A percentile compares a stretch with the other conserved stretches of the same genome.
phyloP scores from a whole-genome alignment of 2,113 vertebrate genomes.

The Ovis canadensis region DNA sequence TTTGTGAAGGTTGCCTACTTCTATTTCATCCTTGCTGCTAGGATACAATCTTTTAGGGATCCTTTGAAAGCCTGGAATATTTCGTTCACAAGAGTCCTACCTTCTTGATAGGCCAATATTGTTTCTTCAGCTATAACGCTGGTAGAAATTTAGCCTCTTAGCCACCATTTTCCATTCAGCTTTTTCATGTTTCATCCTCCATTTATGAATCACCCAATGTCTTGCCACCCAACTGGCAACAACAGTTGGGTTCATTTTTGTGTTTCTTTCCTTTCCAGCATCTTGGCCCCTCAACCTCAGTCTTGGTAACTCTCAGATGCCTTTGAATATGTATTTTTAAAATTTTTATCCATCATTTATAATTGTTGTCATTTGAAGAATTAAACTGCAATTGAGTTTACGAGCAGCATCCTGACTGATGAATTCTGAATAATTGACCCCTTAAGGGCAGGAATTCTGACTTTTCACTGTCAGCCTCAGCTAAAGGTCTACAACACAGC shows the following conservation, averaged over 20 bases:
- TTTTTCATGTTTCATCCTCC: neutral
- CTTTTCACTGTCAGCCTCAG: neutral
- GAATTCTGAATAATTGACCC: neutral
- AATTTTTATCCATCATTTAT: neutral
- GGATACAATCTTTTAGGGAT: neutral
- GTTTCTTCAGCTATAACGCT: neutral
- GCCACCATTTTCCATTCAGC: neutral
- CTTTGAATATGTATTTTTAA: neutral
- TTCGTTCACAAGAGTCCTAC: neutral
- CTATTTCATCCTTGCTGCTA: neutral
- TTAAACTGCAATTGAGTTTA: neutral
- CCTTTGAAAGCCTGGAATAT: neutral
- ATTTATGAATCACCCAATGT: neutral
- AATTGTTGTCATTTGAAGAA: neutral
- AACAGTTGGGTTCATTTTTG: neutral
- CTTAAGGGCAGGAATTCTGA: neutral
- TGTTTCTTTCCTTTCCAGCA: neutral
- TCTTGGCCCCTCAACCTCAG: neutral
- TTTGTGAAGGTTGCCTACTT: neutral
- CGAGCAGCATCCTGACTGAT: neutral
- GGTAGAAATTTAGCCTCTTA: neutral
- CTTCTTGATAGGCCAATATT: neutral
- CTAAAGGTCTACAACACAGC: neutral
- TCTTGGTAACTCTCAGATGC: neutral
- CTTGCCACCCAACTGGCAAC: neutral